phyloP scores from a whole-genome alignment of 2,113 vertebrate species.

The Leptodactylus fuscus region DNA sequence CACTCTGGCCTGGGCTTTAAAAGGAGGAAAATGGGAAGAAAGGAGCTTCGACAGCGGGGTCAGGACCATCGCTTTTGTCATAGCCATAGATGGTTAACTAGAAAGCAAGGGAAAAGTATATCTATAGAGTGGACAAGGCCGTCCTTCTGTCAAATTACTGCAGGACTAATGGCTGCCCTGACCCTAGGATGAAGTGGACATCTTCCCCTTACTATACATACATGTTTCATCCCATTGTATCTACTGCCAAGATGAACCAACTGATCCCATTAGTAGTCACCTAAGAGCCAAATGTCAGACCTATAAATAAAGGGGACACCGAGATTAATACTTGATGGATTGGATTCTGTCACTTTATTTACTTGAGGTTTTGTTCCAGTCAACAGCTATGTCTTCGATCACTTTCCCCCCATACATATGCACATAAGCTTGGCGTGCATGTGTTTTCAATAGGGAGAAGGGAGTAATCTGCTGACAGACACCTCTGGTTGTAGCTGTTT shows the following conservation, averaged over 20 bases:
- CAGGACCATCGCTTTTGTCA: slow-evolving; percentile 75
- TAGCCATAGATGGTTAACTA: slow-evolving; percentile 66
- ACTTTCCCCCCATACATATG: no score
- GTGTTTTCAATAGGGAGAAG: no score
- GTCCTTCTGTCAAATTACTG: slow-evolving; percentile 80
- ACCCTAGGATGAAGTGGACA: slow-evolving; percentile 74
- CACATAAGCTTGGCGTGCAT: no score
- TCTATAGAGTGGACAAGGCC: slow-evolving; percentile 78
- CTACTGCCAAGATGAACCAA: slow-evolving; percentile 75
- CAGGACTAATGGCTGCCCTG: slow-evolving; percentile 75
- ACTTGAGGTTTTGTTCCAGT: no score
- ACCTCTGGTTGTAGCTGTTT: no score
- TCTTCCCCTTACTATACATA: slow-evolving; percentile 69
- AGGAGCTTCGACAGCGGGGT: slow-evolving; percentile 76
- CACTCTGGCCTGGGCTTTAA: slow-evolving; percentile 66
- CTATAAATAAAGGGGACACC: slow-evolving; percentile 76
- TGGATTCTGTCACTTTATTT: neutral
- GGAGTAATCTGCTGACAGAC: no score
- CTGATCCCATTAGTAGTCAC: slow-evolving; percentile 76
- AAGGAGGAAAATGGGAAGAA: slow-evolving; percentile 72
- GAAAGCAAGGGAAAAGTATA: slow-evolving; percentile 76
- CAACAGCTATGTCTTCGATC: no score
- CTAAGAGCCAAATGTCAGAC: slow-evolving; percentile 70
- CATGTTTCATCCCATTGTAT: slow-evolving; percentile 77
- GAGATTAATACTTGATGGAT: neutral